Percentiles rank a stretch among this genome's conserved stretches.
Conservation (phyloP, 2,797 vertebrate species). For the Decapterus maruadsi region DNA sequence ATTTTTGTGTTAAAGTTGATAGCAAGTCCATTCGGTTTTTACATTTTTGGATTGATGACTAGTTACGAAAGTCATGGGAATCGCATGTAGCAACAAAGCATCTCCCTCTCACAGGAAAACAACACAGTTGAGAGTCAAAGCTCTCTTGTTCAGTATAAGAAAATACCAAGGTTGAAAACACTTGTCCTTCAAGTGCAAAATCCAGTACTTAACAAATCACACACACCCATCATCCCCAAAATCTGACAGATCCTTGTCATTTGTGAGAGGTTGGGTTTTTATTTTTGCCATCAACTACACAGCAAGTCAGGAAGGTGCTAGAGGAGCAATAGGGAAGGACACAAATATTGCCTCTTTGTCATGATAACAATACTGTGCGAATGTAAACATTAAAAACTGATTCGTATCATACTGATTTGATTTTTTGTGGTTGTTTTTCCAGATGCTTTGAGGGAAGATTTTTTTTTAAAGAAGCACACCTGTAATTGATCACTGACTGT, state of each 20-base stretch:
- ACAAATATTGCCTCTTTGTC: slow-evolving; percentile 81
- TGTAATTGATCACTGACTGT: slow-evolving; percentile 25
- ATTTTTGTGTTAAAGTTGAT: slow-evolving; percentile 1
- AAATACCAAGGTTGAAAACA: slow-evolving; percentile 70
- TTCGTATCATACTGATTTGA: slow-evolving; percentile 41
- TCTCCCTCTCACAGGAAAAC: slow-evolving; percentile 48
- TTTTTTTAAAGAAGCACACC: slow-evolving; percentile 35
- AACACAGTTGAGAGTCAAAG: slow-evolving; percentile 60
- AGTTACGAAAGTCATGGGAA: slow-evolving; percentile 9
- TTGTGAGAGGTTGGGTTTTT: slow-evolving; percentile 32
- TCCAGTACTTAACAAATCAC: slow-evolving; percentile 54
- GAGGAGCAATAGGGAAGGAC: slow-evolving; percentile 38
- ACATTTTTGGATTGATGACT: not conserved
- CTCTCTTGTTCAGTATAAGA: slow-evolving; percentile 60
- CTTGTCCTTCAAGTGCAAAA: slow-evolving; percentile 72
- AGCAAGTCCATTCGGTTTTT: slow-evolving; percentile 5
- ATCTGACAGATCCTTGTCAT: slow-evolving; percentile 26
- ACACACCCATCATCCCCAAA: slow-evolving; percentile 15
- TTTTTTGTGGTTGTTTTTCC: slow-evolving; percentile 45
- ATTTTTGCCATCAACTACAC: slow-evolving; percentile 51
- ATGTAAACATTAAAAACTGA: slow-evolving; percentile 77
- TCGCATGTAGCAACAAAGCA: slow-evolving; percentile 45
- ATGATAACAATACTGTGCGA: slow-evolving; percentile 62
- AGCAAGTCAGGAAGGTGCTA: slow-evolving; percentile 61
- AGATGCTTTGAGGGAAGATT: slow-evolving; percentile 53